These are phyloP conservation scores for Icerya purchasi DNA, from an alignment of 2,888 invertebrate genomes.

Conservation along the genomic window DNA sequence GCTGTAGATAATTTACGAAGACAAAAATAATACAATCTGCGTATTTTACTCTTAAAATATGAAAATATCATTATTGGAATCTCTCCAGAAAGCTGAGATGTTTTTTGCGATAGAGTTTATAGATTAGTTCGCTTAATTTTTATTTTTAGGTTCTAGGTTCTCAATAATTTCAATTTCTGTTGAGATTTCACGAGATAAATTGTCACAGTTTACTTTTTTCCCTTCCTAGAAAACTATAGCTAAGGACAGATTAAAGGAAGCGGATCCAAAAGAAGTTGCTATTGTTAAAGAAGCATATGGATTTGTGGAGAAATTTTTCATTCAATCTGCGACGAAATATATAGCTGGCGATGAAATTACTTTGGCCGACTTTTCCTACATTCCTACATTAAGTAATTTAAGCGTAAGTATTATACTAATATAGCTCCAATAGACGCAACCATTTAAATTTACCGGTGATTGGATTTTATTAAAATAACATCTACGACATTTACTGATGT, in stretches of 20 bases:
- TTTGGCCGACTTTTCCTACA: neutral
- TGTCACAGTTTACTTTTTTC: neutral
- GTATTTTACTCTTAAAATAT: no score
- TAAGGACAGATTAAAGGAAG: neutral
- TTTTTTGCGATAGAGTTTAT: no score
- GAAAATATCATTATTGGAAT: no score
- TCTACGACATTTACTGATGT: no score
- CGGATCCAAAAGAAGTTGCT: neutral
- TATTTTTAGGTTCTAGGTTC: no score
- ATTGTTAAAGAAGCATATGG: neutral
- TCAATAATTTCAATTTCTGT: neutral
- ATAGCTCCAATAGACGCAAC: no score
- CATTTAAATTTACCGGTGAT: no score
- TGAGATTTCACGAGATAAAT: neutral
- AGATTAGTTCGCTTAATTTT: no score
- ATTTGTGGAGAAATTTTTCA: neutral
- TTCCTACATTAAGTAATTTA: neutral
- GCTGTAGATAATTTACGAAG: no score
- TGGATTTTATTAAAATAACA: no score
- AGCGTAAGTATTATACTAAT: neutral
- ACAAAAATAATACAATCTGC: no score
- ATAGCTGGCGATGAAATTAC: neutral
- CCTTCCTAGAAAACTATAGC: neutral
- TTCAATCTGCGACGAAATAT: neutral
- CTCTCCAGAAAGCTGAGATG: no score